A percentile compares a stretch with the other conserved stretches of the same genome.
Conservation (phyloP, 2,888 invertebrate genomes). For the Drosophila imparisetae region DNA sequence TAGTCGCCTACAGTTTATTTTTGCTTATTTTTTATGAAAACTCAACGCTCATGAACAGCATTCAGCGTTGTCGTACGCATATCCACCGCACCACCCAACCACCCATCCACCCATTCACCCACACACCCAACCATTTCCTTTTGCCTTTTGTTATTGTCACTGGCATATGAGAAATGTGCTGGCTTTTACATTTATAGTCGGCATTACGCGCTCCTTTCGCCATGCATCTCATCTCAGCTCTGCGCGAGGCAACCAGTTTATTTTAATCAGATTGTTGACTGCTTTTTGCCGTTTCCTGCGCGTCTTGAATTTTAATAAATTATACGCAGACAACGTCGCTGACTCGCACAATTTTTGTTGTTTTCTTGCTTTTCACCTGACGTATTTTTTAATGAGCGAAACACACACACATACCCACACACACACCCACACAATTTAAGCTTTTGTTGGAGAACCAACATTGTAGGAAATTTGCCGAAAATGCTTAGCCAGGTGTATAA, state of each 20-base stretch:
- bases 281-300: slow-evolving; percentile 13
- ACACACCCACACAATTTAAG: not conserved
- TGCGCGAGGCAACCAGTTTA: slow-evolving; percentile 27
- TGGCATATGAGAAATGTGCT: slow-evolving; percentile 67
- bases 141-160: slow-evolving; percentile 38
- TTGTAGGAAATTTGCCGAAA: slow-evolving; percentile 42
- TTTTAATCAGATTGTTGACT: slow-evolving; percentile 54
- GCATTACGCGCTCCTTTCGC: slow-evolving; percentile 16
- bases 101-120: slow-evolving; percentile 8
- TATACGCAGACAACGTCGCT: slow-evolving; percentile 55
- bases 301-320: slow-evolving; percentile 71
- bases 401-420: not conserved
- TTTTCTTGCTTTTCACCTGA: slow-evolving; percentile 40
- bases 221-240: not conserved
- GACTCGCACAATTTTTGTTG: slow-evolving; percentile 16
- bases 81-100: slow-evolving; percentile 1
- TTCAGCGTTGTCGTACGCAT: slow-evolving; percentile 40
- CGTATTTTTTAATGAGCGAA: slow-evolving; percentile 66
- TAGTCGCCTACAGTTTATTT: slow-evolving; percentile 42
- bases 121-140: slow-evolving; percentile 11
- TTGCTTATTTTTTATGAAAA: slow-evolving; percentile 27
- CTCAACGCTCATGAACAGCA: slow-evolving; percentile 17
- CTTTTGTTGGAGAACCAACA: not conserved
- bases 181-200: slow-evolving; percentile 57
- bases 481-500: slow-evolving; percentile 75